Evolutionary conservation across 2,888 invertebrate species (phyloP).

Genomic region (Tuberolachnus salignus): DNA sequence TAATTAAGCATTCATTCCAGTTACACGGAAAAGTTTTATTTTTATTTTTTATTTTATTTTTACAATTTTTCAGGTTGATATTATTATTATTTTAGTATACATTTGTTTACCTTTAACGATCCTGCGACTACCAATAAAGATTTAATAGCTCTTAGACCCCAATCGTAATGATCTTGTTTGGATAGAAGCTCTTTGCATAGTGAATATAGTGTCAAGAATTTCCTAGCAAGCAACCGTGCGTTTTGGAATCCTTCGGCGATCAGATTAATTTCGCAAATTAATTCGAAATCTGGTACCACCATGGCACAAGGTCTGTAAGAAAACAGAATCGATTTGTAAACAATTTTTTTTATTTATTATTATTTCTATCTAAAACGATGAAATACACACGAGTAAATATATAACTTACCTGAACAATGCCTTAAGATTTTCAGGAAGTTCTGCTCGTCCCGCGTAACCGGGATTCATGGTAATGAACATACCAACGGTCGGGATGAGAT

Average conservation of each 20-base stretch:
- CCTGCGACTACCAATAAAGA: constrained; percentile 95
- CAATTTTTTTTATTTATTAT: too few species aligned
- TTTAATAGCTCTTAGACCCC: constrained; percentile 94
- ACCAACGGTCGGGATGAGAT: constrained; percentile 78
- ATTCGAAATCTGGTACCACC: constrained; percentile 95
- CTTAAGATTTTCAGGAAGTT: constrained; percentile 80
- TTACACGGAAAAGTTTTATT: too few species aligned
- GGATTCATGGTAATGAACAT: constrained; percentile 98
- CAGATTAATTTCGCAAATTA: constrained; percentile 97
- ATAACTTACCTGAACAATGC: constrained; percentile 65
- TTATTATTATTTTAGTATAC: too few species aligned
- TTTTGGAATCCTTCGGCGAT: constrained; percentile 95
- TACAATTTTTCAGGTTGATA: too few species aligned
- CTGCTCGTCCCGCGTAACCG: constrained; percentile 90
- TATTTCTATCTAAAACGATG: too few species aligned
- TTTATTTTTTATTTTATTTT: too few species aligned
- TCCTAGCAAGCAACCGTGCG: constrained; percentile 84
- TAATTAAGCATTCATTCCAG: too few species aligned
- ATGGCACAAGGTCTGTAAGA: constrained; percentile 93
- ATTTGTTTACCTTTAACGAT: constrained; percentile 74
- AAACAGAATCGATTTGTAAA: constrained; percentile 57
- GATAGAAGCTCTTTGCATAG: constrained; percentile 88
- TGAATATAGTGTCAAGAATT: constrained; percentile 92
- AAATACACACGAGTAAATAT: too few species aligned
- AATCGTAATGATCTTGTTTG: constrained; percentile 95